Percentiles rank a stretch among this genome's conserved stretches.
These are phyloP conservation scores for Dallia pectoralis DNA, from an alignment of 2,797 vertebrate species.

Conservation along the genomic window DNA sequence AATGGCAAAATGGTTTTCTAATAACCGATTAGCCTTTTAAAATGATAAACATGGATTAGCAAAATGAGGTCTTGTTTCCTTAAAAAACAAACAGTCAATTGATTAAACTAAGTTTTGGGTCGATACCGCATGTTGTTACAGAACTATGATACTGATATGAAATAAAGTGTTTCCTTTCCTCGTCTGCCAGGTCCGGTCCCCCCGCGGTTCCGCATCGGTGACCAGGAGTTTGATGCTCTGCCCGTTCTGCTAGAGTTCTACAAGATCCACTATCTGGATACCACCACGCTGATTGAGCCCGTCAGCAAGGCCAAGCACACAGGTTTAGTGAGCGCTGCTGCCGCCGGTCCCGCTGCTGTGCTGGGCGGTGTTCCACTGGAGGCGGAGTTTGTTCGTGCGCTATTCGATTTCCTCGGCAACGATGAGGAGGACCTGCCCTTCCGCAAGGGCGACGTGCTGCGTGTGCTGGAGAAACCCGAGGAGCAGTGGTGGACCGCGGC, in stretches of 20 bases:
- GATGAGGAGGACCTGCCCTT: constrained; percentile 98
- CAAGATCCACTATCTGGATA: constrained; percentile 99
- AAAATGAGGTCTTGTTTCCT: too few species aligned
- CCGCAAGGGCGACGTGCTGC: constrained; percentile 92
- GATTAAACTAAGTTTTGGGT: too few species aligned
- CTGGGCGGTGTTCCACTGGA: constrained; percentile 42
- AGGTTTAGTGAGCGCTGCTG: constrained; percentile 57
- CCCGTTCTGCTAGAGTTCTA: constrained; percentile 96
- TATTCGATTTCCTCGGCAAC: constrained; percentile 97
- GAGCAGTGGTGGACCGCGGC: constrained; percentile 99
- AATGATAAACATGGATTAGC: too few species aligned
- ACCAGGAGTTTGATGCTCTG: constrained; percentile 97
- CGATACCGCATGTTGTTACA: too few species aligned
- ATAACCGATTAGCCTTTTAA: too few species aligned
- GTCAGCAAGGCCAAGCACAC: constrained; percentile 83
- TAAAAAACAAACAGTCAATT: too few species aligned
- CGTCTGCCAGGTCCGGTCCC: constrained; percentile 76
- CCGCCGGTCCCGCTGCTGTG: constrained; percentile 13
- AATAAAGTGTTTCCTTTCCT: constrained; percentile 54
- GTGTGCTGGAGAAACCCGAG: constrained; percentile 94
- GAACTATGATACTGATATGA: too few species aligned
- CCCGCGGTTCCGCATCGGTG: constrained; percentile 91
- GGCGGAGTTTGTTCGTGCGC: constrained; percentile 89
- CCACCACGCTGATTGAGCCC: constrained; percentile 96
- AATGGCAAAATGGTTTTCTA: too few species aligned